A percentile compares a stretch with the other conserved stretches of the same genome.
These are phyloP conservation scores for Sipha maydis DNA, from an alignment of 2,888 invertebrate species.

Conservation along the genomic window DNA sequence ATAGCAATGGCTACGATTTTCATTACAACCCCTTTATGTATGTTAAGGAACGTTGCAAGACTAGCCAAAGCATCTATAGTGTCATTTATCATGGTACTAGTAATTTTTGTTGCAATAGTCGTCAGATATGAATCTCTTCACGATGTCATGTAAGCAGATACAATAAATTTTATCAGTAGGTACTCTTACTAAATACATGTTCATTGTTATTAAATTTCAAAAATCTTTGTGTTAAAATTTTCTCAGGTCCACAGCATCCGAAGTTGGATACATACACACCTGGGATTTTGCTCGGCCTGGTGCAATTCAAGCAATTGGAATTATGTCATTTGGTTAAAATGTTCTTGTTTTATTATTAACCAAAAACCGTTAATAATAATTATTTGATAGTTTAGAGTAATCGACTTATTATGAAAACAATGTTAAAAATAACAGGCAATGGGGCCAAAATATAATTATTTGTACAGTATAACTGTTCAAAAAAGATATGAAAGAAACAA, in stretches of 20 bases:
- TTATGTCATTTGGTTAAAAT: slow-evolving; percentile 83
- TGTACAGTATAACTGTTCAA: no score
- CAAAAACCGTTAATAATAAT: neutral
- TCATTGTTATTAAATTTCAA: slow-evolving; percentile 3
- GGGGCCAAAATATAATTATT: no score
- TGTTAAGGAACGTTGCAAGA: slow-evolving; percentile 80
- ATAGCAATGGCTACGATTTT: slow-evolving; percentile 79
- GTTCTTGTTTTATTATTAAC: slow-evolving; percentile 31
- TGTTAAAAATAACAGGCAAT: no score
- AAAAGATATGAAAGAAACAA: no score
- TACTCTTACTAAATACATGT: neutral
- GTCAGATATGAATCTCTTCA: slow-evolving; percentile 73
- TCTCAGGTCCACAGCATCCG: neutral
- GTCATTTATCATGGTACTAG: slow-evolving; percentile 77
- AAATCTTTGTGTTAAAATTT: slow-evolving; percentile 5
- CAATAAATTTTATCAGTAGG: slow-evolving; percentile 65
- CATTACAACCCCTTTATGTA: slow-evolving; percentile 81
- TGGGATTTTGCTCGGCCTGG: slow-evolving; percentile 51
- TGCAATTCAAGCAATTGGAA: slow-evolving; percentile 78
- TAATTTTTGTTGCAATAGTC: slow-evolving; percentile 77
- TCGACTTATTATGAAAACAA: no score
- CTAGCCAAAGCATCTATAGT: slow-evolving; percentile 77
- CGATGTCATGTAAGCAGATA: slow-evolving; percentile 73
- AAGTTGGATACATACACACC: slow-evolving; percentile 15
- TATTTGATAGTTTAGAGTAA: neutral